phyloP scores from a whole-genome alignment of 2,797 vertebrate genomes.

The Clarias laeviceps region DNA sequence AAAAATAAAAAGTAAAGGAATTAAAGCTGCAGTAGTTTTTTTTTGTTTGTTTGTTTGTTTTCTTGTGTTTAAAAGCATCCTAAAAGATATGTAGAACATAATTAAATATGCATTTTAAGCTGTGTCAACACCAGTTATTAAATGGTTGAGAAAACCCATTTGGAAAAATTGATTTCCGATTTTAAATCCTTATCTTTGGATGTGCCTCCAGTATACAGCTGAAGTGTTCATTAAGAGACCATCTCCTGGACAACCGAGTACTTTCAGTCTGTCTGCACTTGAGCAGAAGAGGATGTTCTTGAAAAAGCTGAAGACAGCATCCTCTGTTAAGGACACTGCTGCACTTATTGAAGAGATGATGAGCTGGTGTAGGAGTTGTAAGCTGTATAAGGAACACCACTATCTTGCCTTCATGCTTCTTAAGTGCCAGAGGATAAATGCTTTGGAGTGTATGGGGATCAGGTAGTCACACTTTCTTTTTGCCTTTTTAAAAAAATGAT shows the following conservation, averaged over 20 bases:
- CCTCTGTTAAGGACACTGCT: slow-evolving; percentile 62
- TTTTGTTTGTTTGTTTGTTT: background rate
- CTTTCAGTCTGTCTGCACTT: background rate
- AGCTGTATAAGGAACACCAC: slow-evolving; percentile 56
- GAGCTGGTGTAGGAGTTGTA: slow-evolving; percentile 64
- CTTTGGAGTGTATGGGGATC: slow-evolving; percentile 66
- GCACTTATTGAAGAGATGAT: slow-evolving; percentile 64
- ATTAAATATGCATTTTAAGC: background rate
- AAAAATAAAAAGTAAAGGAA: background rate
- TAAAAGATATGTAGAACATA: background rate
- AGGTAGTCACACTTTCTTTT: slow-evolving; percentile 59
- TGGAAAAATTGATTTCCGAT: background rate
- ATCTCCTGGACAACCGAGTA: slow-evolving; percentile 18
- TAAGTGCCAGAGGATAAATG: slow-evolving; percentile 67
- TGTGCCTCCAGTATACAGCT: background rate
- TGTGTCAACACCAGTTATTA: background rate
- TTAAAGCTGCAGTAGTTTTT: background rate
- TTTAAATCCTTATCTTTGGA: background rate
- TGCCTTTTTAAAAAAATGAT: background rate
- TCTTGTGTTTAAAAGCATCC: background rate
- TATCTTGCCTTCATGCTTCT: slow-evolving; percentile 65
- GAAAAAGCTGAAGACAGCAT: slow-evolving; percentile 50
- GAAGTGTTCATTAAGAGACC: slow-evolving; percentile 11
- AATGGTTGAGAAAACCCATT: background rate
- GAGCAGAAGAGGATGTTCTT: slow-evolving; percentile 54